A percentile compares a stretch with the other conserved stretches of the same genome.
Conservation (phyloP, 2,888 invertebrate species). For the Disparrhopalites patrizii region DNA sequence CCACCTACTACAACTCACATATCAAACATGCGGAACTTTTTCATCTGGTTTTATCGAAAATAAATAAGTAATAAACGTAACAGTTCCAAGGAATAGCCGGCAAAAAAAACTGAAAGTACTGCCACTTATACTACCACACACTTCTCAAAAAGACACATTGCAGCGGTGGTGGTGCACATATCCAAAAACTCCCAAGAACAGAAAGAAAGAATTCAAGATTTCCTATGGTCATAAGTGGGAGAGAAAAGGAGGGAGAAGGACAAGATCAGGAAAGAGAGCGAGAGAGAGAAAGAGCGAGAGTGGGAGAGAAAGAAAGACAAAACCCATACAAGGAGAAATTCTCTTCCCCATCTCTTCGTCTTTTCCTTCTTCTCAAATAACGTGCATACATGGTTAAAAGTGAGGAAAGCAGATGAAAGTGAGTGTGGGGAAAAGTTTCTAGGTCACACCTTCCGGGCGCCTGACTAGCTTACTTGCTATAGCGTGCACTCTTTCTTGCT, state of each 20-base stretch:
- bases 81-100: background rate
- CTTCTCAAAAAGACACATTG: background rate
- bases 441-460: constrained; percentile 35
- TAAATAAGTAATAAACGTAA: constrained; percentile 26
- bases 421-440: constrained; percentile 31
- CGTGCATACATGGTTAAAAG: constrained; percentile 10
- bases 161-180: background rate
- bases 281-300: constrained; percentile 3
- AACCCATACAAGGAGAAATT: no score
- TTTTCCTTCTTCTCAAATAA: no score
- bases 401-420: constrained; percentile 20
- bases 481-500: background rate
- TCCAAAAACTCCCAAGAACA: background rate
- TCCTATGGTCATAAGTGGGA: background rate
- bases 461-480: constrained; percentile 8
- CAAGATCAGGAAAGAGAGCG: background rate
- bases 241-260: background rate
- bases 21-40: constrained; percentile 11
- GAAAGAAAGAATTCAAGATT: background rate
- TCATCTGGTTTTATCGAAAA: constrained; percentile 17
- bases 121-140: background rate
- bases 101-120: background rate
- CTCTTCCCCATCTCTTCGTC: no score
- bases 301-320: constrained; percentile 4
- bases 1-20: background rate